A percentile compares a stretch with the other conserved stretches of the same genome.
These are phyloP conservation scores for Montipora cactus DNA, from an alignment of 64 coral and sea anemone genomes.

Conservation along the genomic window DNA sequence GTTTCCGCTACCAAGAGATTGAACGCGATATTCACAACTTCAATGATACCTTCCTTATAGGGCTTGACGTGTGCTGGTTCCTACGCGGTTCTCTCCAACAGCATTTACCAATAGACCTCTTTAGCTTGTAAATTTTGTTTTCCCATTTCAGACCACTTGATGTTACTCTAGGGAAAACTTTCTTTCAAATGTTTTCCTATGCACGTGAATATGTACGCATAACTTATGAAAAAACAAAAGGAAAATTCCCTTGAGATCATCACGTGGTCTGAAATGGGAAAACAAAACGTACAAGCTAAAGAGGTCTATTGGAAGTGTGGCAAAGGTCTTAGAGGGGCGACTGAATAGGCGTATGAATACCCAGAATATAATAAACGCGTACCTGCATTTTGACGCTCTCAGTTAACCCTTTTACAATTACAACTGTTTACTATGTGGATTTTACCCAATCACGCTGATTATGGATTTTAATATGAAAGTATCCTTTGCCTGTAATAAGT, in stretches of 20 bases:
- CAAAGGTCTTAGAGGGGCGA: slow-evolving; percentile 32
- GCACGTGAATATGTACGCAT: no score
- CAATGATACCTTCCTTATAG: slow-evolving; percentile 60
- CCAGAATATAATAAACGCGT: slow-evolving; percentile 57
- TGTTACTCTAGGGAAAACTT: no score
- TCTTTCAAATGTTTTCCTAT: no score
- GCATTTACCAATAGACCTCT: slow-evolving; percentile 42
- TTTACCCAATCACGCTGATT: slow-evolving; percentile 52
- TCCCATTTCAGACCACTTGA: no score
- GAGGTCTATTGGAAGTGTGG: slow-evolving; percentile 4
- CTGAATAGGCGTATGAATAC: background rate
- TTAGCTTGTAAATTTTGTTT: no score
- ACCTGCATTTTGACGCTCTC: slow-evolving; percentile 67
- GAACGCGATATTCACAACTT: slow-evolving; percentile 37
- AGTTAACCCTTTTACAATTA: slow-evolving; percentile 54
- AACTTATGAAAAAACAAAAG: no score
- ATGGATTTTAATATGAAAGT: slow-evolving; percentile 74
- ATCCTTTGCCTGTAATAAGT: slow-evolving; percentile 31
- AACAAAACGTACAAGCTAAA: no score
- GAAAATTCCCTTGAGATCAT: no score
- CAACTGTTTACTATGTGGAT: slow-evolving; percentile 65
- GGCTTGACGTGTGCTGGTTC: slow-evolving; percentile 59
- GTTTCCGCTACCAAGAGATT: slow-evolving; percentile 67
- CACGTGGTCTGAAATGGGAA: no score
- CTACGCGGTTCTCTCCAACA: slow-evolving; percentile 37